Conservation (phyloP, 2,113 vertebrate species). For the Aptenodytes patagonicus region DNA sequence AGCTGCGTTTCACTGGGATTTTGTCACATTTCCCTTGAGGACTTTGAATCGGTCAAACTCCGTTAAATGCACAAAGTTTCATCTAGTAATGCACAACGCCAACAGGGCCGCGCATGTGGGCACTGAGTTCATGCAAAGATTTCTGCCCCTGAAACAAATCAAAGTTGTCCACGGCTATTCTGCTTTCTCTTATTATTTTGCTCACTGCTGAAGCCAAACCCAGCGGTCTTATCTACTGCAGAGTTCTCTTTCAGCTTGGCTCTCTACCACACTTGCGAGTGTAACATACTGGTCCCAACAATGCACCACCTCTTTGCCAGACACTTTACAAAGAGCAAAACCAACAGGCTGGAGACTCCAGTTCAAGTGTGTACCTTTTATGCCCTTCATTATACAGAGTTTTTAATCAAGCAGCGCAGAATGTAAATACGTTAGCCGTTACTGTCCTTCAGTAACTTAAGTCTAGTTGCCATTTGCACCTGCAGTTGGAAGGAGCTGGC, state of each 20-base stretch:
- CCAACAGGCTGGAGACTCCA: not conserved
- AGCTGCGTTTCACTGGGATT: not conserved
- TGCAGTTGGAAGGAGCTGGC: not conserved
- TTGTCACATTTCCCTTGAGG: not conserved
- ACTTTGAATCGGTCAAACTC: not conserved
- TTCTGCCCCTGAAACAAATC: not conserved
- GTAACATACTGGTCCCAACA: not conserved
- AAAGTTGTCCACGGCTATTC: accelerated
- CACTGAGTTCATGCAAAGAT: not conserved
- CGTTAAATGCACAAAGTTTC: not conserved
- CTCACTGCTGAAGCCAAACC: not conserved
- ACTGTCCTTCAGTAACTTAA: not conserved
- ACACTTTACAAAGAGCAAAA: not conserved
- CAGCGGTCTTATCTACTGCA: not conserved
- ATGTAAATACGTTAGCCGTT: accelerated
- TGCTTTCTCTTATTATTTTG: not conserved
- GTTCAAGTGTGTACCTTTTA: not conserved
- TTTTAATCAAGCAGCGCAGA: not conserved
- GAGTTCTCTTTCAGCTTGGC: not conserved
- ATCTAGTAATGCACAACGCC: not conserved
- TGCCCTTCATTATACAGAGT: not conserved
- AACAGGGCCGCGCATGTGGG: accelerated
- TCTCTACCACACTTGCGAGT: not conserved
- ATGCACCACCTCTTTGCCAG: not conserved
- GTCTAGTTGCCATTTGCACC: not conserved